Evolutionary conservation across 2,113 vertebrate species (phyloP).

Genomic region (Benitochromis conjunctus): DNA sequence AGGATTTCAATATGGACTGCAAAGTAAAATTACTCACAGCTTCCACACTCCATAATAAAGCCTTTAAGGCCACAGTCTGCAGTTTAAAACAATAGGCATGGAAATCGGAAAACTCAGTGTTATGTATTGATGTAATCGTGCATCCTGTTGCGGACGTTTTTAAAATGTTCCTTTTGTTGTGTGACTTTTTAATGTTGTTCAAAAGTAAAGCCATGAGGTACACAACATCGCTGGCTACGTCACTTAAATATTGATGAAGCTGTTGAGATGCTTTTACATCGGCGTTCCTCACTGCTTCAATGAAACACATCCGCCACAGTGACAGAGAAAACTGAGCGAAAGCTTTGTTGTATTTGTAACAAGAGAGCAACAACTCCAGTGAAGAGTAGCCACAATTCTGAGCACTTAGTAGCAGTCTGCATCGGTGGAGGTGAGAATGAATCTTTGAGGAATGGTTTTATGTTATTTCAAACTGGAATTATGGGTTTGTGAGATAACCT

Average conservation of each 20-base stretch:
- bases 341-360: background rate
- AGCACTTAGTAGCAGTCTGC: background rate
- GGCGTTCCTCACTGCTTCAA: background rate
- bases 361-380: background rate
- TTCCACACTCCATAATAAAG: background rate
- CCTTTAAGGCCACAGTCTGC: background rate
- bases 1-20: background rate
- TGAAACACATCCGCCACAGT: fast-evolving
- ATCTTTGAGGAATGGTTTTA: background rate
- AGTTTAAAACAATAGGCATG: background rate
- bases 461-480: background rate
- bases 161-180: background rate
- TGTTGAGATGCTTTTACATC: background rate
- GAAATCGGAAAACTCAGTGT: background rate
- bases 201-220: background rate
- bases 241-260: background rate
- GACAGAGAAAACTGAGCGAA: background rate
- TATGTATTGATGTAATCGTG: background rate
- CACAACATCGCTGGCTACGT: background rate
- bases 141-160: background rate
- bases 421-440: background rate
- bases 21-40: background rate
- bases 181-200: background rate
- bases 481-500: background rate
- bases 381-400: background rate